These are phyloP conservation scores for Ochotona curzoniae DNA, from an alignment of 2,113 vertebrate species.

Conservation along the genomic window DNA sequence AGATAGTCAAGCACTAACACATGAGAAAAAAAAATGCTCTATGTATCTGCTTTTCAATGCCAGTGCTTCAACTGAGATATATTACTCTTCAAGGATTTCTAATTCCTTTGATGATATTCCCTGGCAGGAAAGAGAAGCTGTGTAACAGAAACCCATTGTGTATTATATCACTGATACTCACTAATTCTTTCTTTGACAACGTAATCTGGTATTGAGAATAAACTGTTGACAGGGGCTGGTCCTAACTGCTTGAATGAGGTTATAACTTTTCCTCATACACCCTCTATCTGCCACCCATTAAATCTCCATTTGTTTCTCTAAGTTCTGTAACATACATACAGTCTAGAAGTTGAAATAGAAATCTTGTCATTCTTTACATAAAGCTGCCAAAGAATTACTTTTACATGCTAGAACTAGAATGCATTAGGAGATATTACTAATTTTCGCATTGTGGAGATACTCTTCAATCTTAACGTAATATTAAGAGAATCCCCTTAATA, in stretches of 20 bases:
- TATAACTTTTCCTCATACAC: not conserved
- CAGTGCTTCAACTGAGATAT: not conserved
- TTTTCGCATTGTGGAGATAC: not conserved
- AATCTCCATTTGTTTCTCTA: slow-evolving; percentile 14
- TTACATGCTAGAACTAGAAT: not conserved
- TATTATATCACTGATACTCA: not conserved
- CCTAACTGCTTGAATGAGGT: slow-evolving; percentile 7
- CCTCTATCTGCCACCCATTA: not conserved
- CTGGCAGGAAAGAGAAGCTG: not conserved
- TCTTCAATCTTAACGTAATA: slow-evolving; percentile 19
- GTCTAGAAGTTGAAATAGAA: not conserved
- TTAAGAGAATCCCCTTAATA: not conserved
- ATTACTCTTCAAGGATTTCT: slow-evolving; percentile 10
- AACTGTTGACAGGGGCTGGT: not conserved
- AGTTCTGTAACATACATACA: slow-evolving; percentile 4
- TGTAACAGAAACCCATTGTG: slow-evolving; percentile 40
- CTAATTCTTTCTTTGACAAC: slow-evolving; percentile 43
- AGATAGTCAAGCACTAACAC: slow-evolving; percentile 32
- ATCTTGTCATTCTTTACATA: not conserved
- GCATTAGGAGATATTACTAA: not conserved
- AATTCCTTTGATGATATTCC: slow-evolving; percentile 32
- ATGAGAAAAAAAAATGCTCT: not conserved
- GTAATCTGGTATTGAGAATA: slow-evolving; percentile 36
- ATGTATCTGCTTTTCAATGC: not conserved
- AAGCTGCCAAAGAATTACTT: slow-evolving; percentile 8